Evolutionary conservation across 1,140 invertebrate genomes (phyloP), one percentile per base, ranked within the genome.

Genomic region (Drosophila paulistorum): DNA sequence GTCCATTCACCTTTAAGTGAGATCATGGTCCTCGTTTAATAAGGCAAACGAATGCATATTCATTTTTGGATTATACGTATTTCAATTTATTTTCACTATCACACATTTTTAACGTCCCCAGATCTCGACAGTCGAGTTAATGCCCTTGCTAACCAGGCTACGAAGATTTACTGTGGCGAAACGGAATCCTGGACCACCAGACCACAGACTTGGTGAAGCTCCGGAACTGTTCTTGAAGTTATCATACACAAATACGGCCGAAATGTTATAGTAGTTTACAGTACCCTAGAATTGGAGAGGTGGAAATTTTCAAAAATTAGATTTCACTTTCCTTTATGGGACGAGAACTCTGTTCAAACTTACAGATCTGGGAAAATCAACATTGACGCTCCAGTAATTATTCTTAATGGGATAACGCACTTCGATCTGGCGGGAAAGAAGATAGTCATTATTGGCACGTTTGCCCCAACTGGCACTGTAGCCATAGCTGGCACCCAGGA

Each of bases 171-270:
- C 3, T 33, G 66, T 58, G 35, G 57, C 65, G 4, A 41, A 90
- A 23, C 72, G 71, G 10, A 54, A 80, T 14, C 75, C 75, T 0
- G 76, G 73, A 30, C 90, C 90, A 58, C 90, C 90, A 23, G 79
- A 81, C 37, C 33, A 79, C 0, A 91, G 51, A 6, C 26, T 65
- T n/a, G 81, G 71, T 7, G 45, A 2, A 6, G 90, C 90, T 1
- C 90, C 90, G 0, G 84, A 81, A 35, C 7, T 79, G 71, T 91
- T 90, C 65, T 65, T 90, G 69, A 91, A 91, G 72, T 89, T 91
- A 54, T 91, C 90, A 39, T 67, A 76, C 2, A 90, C 77, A 20
- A 62, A 59, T 54, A 91, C 20, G 14, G 54, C 70, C 10, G 72
- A 62, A 54, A 91, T 90, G 39, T 67, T 86, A 48, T 76, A 71